phyloP scores from a whole-genome alignment of 2,113 vertebrate genomes.

The Peromyscus polionotus region DNA sequence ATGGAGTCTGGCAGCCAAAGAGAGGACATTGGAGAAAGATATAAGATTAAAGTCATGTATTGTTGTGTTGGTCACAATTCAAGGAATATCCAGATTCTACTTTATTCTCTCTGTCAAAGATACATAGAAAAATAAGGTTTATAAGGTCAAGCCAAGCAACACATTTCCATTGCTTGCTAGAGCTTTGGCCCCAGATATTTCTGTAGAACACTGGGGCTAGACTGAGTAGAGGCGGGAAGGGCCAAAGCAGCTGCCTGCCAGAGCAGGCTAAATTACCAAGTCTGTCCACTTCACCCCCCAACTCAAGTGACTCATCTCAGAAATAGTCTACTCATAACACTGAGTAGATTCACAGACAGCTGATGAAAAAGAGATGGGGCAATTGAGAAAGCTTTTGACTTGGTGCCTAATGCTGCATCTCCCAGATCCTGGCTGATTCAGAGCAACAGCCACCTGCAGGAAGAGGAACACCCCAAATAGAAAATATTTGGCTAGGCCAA shows the following conservation, averaged over 20 bases:
- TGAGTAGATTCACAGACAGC: not conserved
- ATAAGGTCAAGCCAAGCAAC: slow-evolving; percentile 9
- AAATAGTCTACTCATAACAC: not conserved
- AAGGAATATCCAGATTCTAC: slow-evolving; percentile 25
- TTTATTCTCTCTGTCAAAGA: not conserved
- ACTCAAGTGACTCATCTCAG: not conserved
- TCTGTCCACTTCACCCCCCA: not conserved
- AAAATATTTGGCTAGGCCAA: not conserved
- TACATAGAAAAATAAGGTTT: not conserved
- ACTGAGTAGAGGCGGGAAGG: not conserved
- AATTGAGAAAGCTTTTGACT: not conserved
- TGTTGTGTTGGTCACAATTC: slow-evolving; percentile 25
- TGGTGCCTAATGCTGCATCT: not conserved
- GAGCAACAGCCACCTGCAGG: not conserved
- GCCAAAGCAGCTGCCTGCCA: not conserved
- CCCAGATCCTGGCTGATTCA: not conserved
- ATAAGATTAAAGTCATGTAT: slow-evolving; percentile 54
- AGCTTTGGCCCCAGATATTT: not conserved
- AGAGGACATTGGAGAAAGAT: slow-evolving; percentile 40
- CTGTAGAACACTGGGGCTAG: not conserved
- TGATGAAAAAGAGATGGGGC: not conserved
- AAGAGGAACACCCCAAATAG: not conserved
- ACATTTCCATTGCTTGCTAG: not conserved
- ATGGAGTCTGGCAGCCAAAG: slow-evolving; percentile 18
- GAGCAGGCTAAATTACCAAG: not conserved